Evolutionary conservation across 2,888 invertebrate species (phyloP).

Genomic region (Blastobasis lacticolella): DNA sequence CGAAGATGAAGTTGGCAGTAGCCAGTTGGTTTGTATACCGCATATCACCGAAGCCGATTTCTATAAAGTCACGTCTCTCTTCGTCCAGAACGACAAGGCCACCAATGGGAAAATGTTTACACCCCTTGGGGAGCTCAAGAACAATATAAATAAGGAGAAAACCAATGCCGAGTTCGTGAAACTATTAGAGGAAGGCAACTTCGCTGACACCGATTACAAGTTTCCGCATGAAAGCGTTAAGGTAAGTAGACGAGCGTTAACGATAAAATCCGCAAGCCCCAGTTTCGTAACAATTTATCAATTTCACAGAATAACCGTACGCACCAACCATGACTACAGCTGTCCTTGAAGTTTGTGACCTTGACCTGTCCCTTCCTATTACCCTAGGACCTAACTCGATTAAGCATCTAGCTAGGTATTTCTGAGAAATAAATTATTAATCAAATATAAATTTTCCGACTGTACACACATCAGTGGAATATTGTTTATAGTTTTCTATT

Average conservation of each 20-base stretch:
- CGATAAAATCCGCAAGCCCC: not conserved
- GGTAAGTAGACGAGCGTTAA: slow-evolving; percentile 20
- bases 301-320: too few species aligned
- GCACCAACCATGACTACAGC: too few species aligned
- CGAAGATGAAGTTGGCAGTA: slow-evolving; percentile 67
- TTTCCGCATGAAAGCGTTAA: slow-evolving; percentile 69
- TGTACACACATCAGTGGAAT: too few species aligned
- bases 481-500: too few species aligned
- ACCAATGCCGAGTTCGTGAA: slow-evolving; percentile 51
- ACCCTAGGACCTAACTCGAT: too few species aligned
- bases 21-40: slow-evolving; percentile 65
- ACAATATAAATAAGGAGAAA: slow-evolving; percentile 57
- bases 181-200: slow-evolving; percentile 50
- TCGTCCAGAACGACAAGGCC: slow-evolving; percentile 62
- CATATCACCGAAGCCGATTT: slow-evolving; percentile 68
- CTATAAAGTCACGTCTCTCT: slow-evolving; percentile 64
- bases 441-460: too few species aligned
- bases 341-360: slow-evolving; percentile 19
- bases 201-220: slow-evolving; percentile 53
- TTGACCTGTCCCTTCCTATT: slow-evolving; percentile 22
- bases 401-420: too few species aligned
- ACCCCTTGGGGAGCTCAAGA: slow-evolving; percentile 55
- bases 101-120: slow-evolving; percentile 65
- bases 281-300: not conserved
- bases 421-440: too few species aligned